phyloP scores from a whole-genome alignment of 1,140 invertebrate genomes.

The Heliconius eleuchia region DNA sequence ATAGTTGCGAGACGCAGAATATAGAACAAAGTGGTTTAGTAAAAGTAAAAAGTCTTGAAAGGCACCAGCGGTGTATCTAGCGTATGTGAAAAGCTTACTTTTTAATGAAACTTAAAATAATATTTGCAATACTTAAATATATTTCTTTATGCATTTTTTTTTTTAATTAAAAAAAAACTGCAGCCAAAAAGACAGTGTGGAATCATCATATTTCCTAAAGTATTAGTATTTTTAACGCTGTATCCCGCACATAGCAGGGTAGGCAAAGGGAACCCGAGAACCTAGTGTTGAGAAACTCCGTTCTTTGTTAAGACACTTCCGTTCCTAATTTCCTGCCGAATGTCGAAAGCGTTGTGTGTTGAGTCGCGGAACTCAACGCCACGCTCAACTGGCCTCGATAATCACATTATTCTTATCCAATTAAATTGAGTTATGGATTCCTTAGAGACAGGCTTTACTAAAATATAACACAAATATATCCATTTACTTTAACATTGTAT shows the following conservation, averaged over 20 bases:
- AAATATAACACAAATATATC: neutral
- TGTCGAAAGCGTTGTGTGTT: too few species aligned
- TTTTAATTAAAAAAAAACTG: too few species aligned
- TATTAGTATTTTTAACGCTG: neutral
- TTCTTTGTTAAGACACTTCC: too few species aligned
- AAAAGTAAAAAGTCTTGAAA: slow-evolving; percentile 8
- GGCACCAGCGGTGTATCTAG: neutral
- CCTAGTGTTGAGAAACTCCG: too few species aligned
- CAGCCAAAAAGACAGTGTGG: too few species aligned
- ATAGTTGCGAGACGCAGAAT: slow-evolving; percentile 3
- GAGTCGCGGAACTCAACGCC: too few species aligned
- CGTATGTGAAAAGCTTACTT: neutral
- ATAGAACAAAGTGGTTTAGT: slow-evolving; percentile 3
- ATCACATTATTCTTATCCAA: neutral
- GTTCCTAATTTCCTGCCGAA: too few species aligned
- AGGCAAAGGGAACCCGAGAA: too few species aligned
- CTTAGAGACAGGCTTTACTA: neutral
- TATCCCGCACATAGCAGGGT: neutral
- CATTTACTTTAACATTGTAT: neutral
- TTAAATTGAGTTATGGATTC: neutral
- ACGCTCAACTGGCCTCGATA: neutral
- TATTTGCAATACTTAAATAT: neutral
- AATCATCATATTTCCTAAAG: too few species aligned
- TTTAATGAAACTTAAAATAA: neutral
- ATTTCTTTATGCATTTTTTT: too few species aligned